phyloP scores from a whole-genome alignment of 2,797 vertebrate genomes.

The Macropus fuliginosus region DNA sequence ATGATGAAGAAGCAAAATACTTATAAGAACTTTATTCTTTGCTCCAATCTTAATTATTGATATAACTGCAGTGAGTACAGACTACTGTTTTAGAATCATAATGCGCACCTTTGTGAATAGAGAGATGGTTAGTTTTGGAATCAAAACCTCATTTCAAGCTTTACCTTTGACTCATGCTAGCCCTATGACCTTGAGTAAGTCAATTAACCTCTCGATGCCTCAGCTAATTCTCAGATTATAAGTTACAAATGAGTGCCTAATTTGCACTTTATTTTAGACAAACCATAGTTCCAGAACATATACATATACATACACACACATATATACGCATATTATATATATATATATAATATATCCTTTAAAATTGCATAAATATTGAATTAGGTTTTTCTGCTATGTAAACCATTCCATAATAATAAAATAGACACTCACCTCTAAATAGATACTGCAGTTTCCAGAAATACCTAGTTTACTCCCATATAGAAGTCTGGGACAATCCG shows the following conservation, averaged over 20 bases:
- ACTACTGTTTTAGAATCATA: not conserved
- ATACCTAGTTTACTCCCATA: not conserved
- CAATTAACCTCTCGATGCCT: not conserved
- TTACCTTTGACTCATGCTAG: not conserved
- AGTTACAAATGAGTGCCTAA: not conserved
- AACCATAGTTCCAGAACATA: not conserved
- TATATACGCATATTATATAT: not conserved
- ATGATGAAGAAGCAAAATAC: not conserved
- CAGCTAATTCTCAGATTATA: not conserved
- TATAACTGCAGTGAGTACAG: not conserved
- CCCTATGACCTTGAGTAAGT: not conserved
- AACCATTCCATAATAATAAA: conserved; percentile 1
- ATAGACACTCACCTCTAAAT: not conserved
- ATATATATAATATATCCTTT: not conserved
- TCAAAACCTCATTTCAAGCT: not conserved
- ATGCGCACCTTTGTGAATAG: not conserved
- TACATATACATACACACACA: not conserved
- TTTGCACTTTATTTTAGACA: not conserved
- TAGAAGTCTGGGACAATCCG: not conserved
- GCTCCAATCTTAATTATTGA: not conserved
- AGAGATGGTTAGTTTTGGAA: not conserved
- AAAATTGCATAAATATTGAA: conserved; percentile 8
- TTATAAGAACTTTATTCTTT: not conserved
- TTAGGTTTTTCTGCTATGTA: not conserved
- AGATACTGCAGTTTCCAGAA: not conserved